phyloP scores from a whole-genome alignment of 64 coral and sea anemone genomes.

The Trachythela sp. region DNA sequence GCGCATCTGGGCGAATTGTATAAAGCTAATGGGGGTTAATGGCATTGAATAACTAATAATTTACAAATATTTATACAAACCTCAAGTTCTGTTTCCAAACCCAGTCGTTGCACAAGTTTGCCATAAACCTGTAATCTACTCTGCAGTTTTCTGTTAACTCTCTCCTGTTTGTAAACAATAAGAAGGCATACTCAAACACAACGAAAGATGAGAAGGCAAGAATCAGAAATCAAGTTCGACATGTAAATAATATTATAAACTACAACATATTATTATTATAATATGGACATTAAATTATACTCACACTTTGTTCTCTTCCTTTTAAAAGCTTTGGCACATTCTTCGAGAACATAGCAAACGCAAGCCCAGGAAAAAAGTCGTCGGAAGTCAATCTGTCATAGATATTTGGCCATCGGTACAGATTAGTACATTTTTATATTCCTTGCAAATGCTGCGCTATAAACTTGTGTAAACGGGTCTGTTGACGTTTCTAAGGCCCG shows the following conservation, averaged over 20 bases:
- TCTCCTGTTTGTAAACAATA: slow-evolving; percentile 57
- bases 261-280: no score
- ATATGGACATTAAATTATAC: no score
- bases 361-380: not conserved
- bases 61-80: slow-evolving; percentile 33
- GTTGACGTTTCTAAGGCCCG: no score
- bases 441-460: not conserved
- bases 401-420: not conserved
- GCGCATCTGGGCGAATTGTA: no score
- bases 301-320: slow-evolving; percentile 23
- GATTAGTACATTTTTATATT: not conserved
- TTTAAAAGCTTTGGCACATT: slow-evolving; percentile 37
- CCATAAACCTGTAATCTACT: slow-evolving; percentile 63
- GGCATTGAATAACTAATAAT: not conserved
- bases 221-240: not conserved
- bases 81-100: slow-evolving; percentile 77
- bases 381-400: not conserved
- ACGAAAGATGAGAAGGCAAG: no score
- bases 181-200: not conserved
- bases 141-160: slow-evolving; percentile 74
- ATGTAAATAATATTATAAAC: not conserved
- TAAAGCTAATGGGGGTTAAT: no score
- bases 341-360: not conserved
- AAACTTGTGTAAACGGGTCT: not conserved
- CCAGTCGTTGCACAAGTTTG: slow-evolving; percentile 64